These are phyloP conservation scores for Drosophila incognita DNA, from an alignment of 2,888 invertebrate species.

Conservation along the genomic window DNA sequence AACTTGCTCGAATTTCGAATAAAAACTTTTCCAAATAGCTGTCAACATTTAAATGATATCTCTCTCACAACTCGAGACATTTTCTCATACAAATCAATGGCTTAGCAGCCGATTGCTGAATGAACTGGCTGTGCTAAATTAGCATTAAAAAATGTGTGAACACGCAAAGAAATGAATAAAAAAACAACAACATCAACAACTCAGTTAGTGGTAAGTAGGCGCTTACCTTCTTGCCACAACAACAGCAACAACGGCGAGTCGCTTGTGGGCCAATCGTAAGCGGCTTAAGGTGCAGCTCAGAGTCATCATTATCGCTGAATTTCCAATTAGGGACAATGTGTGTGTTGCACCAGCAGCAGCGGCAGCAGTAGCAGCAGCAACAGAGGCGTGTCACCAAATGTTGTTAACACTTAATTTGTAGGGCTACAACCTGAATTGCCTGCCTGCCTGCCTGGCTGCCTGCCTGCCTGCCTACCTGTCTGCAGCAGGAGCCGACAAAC, in stretches of 20 bases:
- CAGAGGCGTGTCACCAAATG: conserved; percentile 65
- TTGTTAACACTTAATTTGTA: conserved; percentile 77
- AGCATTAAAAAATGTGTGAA: conserved; percentile 17
- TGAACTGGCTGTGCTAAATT: conserved; percentile 1
- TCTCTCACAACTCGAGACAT: neutral
- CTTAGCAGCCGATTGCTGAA: neutral
- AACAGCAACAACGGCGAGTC: neutral
- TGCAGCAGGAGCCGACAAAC: conserved; percentile 22
- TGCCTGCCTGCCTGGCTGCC: neutral
- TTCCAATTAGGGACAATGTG: conserved; percentile 52
- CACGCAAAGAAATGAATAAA: neutral
- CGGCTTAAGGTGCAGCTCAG: conserved; percentile 19
- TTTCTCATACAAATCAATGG: conserved; percentile 2
- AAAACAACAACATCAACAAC: conserved; percentile 9
- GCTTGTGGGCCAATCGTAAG: conserved; percentile 26
- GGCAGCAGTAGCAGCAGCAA: conserved; percentile 7
- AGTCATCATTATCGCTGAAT: conserved; percentile 71
- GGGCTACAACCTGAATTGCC: conserved; percentile 44
- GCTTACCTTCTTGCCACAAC: conserved; percentile 1
- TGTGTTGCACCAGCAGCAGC: conserved; percentile 13
- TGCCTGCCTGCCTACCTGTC: neutral
- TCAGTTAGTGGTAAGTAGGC: conserved; percentile 2
- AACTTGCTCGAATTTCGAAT: neutral
- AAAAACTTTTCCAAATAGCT: neutral
- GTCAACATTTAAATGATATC: neutral